Evolutionary conservation across 2,797 vertebrate species (phyloP).

Genomic region (Furcifer pardalis): DNA sequence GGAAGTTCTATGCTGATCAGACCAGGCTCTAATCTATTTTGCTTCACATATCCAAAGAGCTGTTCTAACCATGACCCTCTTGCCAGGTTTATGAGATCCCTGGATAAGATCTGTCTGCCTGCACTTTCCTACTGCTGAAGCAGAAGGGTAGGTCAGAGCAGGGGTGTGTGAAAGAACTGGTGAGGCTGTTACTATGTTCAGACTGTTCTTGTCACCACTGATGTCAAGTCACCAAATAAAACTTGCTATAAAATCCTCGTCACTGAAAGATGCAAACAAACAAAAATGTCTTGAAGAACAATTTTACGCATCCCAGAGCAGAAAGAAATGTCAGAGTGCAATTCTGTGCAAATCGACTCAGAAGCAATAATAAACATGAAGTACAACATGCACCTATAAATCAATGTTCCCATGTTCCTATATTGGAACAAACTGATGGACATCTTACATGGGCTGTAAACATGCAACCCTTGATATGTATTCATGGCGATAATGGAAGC

Average conservation of each 20-base stretch:
- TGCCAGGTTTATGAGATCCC: not conserved
- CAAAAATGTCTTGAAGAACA: not conserved
- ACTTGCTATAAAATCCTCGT: not conserved
- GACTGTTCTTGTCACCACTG: not conserved
- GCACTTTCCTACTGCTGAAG: not conserved
- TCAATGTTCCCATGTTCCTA: constrained; percentile 9
- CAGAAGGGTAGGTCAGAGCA: not conserved
- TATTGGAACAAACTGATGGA: constrained; percentile 11
- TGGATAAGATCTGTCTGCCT: not conserved
- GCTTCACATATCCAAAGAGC: not conserved
- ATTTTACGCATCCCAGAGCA: not conserved
- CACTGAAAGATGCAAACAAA: not conserved
- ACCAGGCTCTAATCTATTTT: not conserved
- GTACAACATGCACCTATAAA: not conserved
- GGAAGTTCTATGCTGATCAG: not conserved
- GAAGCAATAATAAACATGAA: constrained; percentile 35
- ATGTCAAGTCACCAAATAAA: constrained; percentile 1
- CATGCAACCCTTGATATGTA: constrained; percentile 21
- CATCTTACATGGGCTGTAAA: constrained; percentile 14
- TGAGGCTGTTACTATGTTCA: not conserved
- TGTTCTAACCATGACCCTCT: not conserved
- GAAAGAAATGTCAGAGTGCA: not conserved
- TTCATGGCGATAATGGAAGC: constrained; percentile 10
- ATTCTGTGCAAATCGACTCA: not conserved
- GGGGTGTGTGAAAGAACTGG: not conserved